Evolutionary conservation across 2,113 vertebrate species (phyloP).

Genomic region (Phalacrocorax pelagicus): DNA sequence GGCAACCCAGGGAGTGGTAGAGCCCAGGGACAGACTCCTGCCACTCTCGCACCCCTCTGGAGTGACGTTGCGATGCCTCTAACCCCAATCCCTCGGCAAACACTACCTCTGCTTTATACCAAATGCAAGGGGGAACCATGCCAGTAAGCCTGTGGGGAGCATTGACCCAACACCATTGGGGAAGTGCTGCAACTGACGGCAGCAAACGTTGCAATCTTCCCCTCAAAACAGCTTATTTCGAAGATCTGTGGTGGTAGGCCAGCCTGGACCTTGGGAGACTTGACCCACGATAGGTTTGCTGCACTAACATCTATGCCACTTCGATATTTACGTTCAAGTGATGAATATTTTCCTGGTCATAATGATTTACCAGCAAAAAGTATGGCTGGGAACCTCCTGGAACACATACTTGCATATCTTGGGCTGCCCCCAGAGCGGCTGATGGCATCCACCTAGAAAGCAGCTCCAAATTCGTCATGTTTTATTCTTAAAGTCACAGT

Average conservation of each 20-base stretch:
- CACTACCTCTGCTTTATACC: rapidly evolving
- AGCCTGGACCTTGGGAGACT: neutral
- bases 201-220: rapidly evolving
- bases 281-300: neutral
- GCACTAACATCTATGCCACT: neutral
- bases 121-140: neutral
- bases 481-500: neutral
- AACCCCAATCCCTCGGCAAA: no score
- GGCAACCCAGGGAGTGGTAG: neutral
- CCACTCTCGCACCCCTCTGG: no score
- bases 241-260: no score
- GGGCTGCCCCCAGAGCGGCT: neutral
- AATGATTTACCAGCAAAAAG: neutral
- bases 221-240: neutral
- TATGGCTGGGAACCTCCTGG: neutral
- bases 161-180: rapidly evolving
- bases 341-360: neutral
- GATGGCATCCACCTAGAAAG: neutral
- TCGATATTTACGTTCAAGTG: neutral
- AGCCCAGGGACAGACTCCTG: neutral
- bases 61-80: neutral
- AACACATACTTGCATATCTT: neutral
- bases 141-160: rapidly evolving
- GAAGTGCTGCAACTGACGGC: neutral
- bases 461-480: neutral